These are phyloP conservation scores for Acleris holmiana DNA, from an alignment of 2,888 invertebrate genomes.

Conservation along the genomic window DNA sequence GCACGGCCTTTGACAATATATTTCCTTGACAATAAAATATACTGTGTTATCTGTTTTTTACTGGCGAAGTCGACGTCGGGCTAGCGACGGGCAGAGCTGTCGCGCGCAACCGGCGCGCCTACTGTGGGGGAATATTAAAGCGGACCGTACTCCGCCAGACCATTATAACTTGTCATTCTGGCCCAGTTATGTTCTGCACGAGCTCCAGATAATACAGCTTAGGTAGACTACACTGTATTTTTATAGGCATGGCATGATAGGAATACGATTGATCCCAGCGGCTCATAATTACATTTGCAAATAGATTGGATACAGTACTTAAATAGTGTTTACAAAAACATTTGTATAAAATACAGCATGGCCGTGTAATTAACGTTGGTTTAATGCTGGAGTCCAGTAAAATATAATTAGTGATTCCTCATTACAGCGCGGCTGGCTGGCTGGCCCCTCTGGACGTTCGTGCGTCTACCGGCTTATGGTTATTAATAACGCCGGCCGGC, in stretches of 20 bases:
- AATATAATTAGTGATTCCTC: slow-evolving; percentile 85
- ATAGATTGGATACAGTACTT: slow-evolving; percentile 34
- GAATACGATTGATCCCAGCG: slow-evolving; percentile 8
- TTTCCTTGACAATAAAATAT: slow-evolving; percentile 81
- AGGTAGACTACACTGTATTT: slow-evolving; percentile 30
- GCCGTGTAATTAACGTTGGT: slow-evolving; percentile 67
- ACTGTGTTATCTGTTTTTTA: slow-evolving; percentile 68
- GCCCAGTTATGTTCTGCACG: slow-evolving; percentile 42
- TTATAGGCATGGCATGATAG: slow-evolving; percentile 11
- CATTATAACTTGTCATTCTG: slow-evolving; percentile 68
- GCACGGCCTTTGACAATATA: slow-evolving; percentile 77
- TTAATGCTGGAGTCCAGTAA: slow-evolving; percentile 80
- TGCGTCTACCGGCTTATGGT: slow-evolving; percentile 85
- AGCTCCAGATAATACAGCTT: slow-evolving; percentile 30
- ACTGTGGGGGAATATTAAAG: slow-evolving; percentile 78
- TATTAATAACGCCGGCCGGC: slow-evolving; percentile 80
- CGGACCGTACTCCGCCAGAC: slow-evolving; percentile 61
- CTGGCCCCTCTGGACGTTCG: slow-evolving; percentile 84
- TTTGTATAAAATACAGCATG: slow-evolving; percentile 51
- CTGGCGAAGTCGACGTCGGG: slow-evolving; percentile 60
- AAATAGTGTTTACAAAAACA: slow-evolving; percentile 44
- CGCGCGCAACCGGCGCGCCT: slow-evolving; percentile 73
- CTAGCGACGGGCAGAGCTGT: slow-evolving; percentile 74
- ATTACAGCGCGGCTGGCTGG: slow-evolving; percentile 75
- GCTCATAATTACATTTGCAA: slow-evolving; percentile 25